Evolutionary conservation across 2,888 invertebrate genomes (phyloP), one percentile per base, ranked within the genome.

Genomic region (Drosophila mayaguana): DNA sequence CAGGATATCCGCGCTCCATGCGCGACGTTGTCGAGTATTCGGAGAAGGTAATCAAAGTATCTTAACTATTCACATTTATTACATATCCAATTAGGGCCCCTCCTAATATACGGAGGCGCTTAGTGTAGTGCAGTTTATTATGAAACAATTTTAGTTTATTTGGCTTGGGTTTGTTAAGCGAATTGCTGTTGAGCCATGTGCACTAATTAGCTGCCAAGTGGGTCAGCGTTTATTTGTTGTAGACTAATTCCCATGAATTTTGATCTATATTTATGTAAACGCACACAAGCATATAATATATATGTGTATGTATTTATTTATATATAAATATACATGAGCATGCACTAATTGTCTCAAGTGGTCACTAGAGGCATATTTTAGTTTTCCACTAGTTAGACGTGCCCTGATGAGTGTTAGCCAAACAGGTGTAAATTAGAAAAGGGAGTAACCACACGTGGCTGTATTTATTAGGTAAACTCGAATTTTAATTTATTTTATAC

Each of bases 1-100:
- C 97, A 60, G 97, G 98, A 48, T 98, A 97, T 94, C 98, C 98
- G 28, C 94, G 98, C 75, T 97, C 96, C 82, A 97, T 97, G 97
- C 94, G 97, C 70, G 98, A 98, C 92, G 97, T 97, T 16, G 97
- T 97, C 1, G 97, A 97, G 91, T 98, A 97, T 92, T 96, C 97
- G 0, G 97, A 97, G 92, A 97, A 97, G 95, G 97, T 97, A 78
- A 57, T 42, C 28, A 20, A 51, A 25, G n/a, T 28, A 9, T 11
- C 1, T 28, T 4, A n/a, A 16, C 3, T 22, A 16, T 32, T 1
- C 3, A 34, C 7, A 32, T 50, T 50, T 50, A 36, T 53, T n/a
- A 36, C 53, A 22, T 22, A 38, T 16, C 53, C 38, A 53, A 53
- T 53, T 68, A 45, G 8, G n/a, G 0, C 1, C 0, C 25, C 8